phyloP scores from a whole-genome alignment of 2,113 vertebrate genomes.

The Rhizomys pruinosus region DNA sequence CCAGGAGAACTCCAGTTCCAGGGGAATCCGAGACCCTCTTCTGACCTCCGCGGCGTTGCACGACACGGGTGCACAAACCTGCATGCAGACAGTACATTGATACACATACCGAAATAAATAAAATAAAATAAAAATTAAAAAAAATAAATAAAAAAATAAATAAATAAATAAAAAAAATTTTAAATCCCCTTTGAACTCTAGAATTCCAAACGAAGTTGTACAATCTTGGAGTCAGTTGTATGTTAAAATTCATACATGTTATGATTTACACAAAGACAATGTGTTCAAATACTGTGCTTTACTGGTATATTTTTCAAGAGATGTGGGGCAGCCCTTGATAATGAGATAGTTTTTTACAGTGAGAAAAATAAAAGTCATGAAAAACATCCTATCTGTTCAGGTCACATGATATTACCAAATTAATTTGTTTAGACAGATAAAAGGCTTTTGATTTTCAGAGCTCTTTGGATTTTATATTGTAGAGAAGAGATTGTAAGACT shows the following conservation, averaged over 20 bases:
- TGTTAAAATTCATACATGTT: background rate
- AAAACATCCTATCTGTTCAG: background rate
- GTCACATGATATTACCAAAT: background rate
- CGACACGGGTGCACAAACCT: no score
- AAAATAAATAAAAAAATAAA: no score
- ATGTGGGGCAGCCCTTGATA: background rate
- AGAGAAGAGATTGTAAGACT: background rate
- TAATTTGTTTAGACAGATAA: constrained; percentile 26
- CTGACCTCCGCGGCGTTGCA: no score
- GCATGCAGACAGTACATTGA: no score
- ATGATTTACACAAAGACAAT: background rate
- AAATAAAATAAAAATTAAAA: no score
- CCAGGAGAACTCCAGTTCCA: no score
- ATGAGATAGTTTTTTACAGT: background rate
- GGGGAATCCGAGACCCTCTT: no score
- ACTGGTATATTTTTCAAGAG: background rate
- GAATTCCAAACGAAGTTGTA: background rate
- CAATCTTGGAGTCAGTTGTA: background rate
- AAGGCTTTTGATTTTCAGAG: constrained; percentile 2
- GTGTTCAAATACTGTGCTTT: background rate
- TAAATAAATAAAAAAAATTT: no score
- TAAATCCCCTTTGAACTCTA: constrained; percentile 24
- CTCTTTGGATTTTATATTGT: background rate
- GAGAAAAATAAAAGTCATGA: background rate
- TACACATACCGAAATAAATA: no score